Evolutionary conservation across 1,140 invertebrate genomes (phyloP), one percentile per base, ranked within the genome.

Genomic region (Microvelia longipes): DNA sequence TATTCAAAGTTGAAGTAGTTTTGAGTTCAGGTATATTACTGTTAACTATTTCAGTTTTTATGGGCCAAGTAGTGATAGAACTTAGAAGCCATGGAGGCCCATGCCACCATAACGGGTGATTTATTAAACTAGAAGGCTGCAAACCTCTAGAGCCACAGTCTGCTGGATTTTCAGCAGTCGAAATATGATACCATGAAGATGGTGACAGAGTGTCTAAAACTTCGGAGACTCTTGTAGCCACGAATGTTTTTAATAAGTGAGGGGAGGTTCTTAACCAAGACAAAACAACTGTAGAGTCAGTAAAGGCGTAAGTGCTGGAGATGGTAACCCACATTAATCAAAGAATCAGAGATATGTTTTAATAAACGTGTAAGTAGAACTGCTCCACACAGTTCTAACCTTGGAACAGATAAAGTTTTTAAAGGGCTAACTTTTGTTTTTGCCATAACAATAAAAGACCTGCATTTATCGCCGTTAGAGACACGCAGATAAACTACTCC

Each of bases 391-490:
- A 82, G 71, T 71, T 83, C 81, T 25, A 81, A 64, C 28, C 79
- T 15, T 5, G 80, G 76, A 70, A 80, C 74, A 5, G 80, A 70
- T n/a, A 75, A 64, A 14, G 71, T 69, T 75, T 80, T 78, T 0
- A 80, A 25, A 5, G 81, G 80, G 5, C 79, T 75, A 1, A 82
- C 79, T 72, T 75, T 75, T 5, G 74, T 70, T 73, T 82, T 82
- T 0, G 78, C 67, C 68, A 81, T 68, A 13, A 62, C 50, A 0
- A 70, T 25, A 64, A 35, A 25, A 15, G 30, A 19, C 27, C 5
- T 26, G 1, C 66, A 64, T 67, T 25, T 1, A n/a, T 26, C 1
- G 14, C 28, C 19, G 26, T 66, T 65, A 1, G 69, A 29, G 5
- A 50, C 35, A 19, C 60, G 14, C 2, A 69, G 24, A 68, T 77